These are phyloP conservation scores for Bostrychus sinensis DNA, from an alignment of 2,113 vertebrate species.

Conservation along the genomic window DNA sequence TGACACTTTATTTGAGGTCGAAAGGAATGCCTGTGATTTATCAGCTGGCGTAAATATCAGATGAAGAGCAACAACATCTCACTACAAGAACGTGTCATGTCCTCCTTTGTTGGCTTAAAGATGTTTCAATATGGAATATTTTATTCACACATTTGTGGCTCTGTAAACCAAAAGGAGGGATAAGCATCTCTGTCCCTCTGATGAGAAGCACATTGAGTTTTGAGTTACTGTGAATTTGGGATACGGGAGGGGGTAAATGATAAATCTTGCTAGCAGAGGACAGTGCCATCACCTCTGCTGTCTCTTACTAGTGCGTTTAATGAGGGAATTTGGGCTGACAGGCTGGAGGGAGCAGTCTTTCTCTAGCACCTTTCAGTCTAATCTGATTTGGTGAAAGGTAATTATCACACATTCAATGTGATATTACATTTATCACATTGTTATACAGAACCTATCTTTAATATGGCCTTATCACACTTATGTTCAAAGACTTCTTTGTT, in stretches of 20 bases:
- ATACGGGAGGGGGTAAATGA: slow-evolving; percentile 18
- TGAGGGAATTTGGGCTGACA: slow-evolving; percentile 48
- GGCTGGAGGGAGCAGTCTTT: slow-evolving; percentile 22
- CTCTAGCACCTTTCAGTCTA: slow-evolving; percentile 39
- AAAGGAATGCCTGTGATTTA: slow-evolving; percentile 17
- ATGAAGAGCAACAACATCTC: slow-evolving; percentile 13
- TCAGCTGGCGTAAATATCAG: slow-evolving; percentile 32
- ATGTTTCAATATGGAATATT: background rate
- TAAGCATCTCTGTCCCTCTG: background rate
- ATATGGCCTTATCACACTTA: too few species aligned
- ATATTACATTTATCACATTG: background rate
- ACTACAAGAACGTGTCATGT: background rate
- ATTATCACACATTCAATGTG: background rate
- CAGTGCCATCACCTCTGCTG: slow-evolving; percentile 36
- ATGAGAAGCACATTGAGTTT: slow-evolving; percentile 1
- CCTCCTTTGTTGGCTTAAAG: background rate
- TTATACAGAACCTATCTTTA: background rate
- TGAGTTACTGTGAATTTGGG: background rate
- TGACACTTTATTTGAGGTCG: slow-evolving; percentile 27
- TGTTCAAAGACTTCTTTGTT: too few species aligned
- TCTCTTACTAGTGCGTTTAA: slow-evolving; percentile 42
- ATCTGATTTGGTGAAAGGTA: background rate
- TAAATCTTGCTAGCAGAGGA: slow-evolving; percentile 40
- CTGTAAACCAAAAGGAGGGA: background rate
- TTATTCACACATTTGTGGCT: background rate